Evolutionary conservation across 23 tunicate genomes (phyloP), one percentile per base, ranked within the genome.

Genomic region (Ascidia mentula): DNA sequence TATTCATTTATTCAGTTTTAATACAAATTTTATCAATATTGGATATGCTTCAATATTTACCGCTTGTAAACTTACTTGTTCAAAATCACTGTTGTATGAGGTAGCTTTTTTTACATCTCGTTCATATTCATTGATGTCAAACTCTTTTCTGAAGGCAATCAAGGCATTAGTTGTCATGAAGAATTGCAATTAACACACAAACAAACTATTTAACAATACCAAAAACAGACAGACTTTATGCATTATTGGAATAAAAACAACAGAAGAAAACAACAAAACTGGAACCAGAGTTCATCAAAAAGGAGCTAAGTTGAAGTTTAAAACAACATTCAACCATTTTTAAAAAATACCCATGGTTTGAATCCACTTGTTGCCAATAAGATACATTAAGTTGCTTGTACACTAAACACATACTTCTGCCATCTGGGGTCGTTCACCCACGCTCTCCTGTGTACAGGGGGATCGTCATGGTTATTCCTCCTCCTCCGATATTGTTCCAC

Each of bases 41-140:
- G n/a, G n/a, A n/a, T n/a, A n/a, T n/a, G n/a, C n/a, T n/a, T n/a
- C n/a, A n/a, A n/a, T n/a, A n/a, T n/a, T 42, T 9, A 42, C 53
- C 12, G 15, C 12, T 12, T 42, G 12, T 12, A 42, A 24, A 76
- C 80, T 45, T 45, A 91, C 97, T 83, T 91, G 97, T 77, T 91
- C 97, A 60, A 86, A 91, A 69, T 91, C 97, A 37, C 97, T 91
- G 84, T 91, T 91, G 40, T 91, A 91, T 26, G 97, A 59, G 4
- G 97, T 91, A 17, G 97, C 97, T 71, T 72, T 81, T 74, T 77
- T 85, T 53, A 91, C 97, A 3, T 86, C 84, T 7, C 90, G 78
- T 72, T 91, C 86, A 36, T 87, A 91, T 79, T 89, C 87, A 28
- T 91, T 81, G 59, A 91, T 80, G 40, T 91, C 97, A 61, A 91